Evolutionary conservation across 2,888 invertebrate species (phyloP).

Genomic region (Tenthredo mesomela): DNA sequence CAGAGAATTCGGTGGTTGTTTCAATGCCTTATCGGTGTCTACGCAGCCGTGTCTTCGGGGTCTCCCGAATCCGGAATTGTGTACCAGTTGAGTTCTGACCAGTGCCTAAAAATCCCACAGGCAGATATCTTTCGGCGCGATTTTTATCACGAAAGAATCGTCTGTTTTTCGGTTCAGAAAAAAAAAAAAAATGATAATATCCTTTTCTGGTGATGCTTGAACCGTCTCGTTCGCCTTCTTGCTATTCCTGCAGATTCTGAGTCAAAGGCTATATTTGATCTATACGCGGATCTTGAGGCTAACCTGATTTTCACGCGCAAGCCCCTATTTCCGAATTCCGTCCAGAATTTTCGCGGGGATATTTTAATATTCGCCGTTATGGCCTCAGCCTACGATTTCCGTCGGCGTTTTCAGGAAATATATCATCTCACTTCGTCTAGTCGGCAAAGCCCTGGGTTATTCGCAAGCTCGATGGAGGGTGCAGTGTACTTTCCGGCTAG

Average conservation of each 20-base stretch:
- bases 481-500: background rate
- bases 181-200: background rate
- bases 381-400: background rate
- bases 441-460: background rate
- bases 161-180: background rate
- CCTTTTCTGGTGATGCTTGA: background rate
- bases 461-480: background rate
- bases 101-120: background rate
- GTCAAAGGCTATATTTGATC: background rate
- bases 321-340: background rate
- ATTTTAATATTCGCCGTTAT: conserved; percentile 12
- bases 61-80: conserved; percentile 17
- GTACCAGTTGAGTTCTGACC: background rate
- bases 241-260: background rate
- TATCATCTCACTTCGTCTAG: background rate
- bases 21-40: conserved; percentile 40
- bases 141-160: background rate
- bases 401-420: background rate
- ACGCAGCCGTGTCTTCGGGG: conserved; percentile 37
- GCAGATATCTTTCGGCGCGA: background rate
- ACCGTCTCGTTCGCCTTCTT: background rate
- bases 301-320: background rate
- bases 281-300: background rate
- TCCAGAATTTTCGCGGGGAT: background rate
- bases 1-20: conserved; percentile 29